Conservation (phyloP, 2,888 invertebrate species). For the Drosophila paracracens region DNA sequence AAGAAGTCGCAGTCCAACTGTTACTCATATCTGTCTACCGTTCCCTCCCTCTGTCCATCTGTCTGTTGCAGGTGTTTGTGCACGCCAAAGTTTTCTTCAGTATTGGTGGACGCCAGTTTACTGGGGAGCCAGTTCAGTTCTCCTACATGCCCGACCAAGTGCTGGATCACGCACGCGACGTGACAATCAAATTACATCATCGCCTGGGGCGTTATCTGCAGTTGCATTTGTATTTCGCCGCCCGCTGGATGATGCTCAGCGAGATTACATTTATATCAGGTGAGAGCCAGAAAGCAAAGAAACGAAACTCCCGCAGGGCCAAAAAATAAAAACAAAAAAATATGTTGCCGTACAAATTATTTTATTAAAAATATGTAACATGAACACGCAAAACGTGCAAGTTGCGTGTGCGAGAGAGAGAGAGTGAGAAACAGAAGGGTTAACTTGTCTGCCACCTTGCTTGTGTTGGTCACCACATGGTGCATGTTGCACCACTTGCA, state of each 20-base stretch:
- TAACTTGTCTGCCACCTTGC: slow-evolving; percentile 48
- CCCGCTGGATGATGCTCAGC: slow-evolving; percentile 93
- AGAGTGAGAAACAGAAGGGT: slow-evolving; percentile 44
- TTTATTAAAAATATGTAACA: slow-evolving; percentile 61
- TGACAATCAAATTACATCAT: slow-evolving; percentile 92
- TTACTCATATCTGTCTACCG: slow-evolving; percentile 39
- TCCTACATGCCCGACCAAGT: slow-evolving; percentile 91
- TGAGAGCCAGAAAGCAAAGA: slow-evolving; percentile 81
- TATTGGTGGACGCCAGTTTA: slow-evolving; percentile 90
- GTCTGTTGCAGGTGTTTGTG: slow-evolving; percentile 88
- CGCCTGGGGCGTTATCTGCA: slow-evolving; percentile 91
- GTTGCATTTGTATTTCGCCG: slow-evolving; percentile 91
- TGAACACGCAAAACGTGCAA: slow-evolving; percentile 41
- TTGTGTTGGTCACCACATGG: slow-evolving; percentile 48
- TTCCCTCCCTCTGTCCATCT: neutral
- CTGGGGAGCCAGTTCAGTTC: slow-evolving; percentile 90
- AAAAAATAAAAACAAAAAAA: neutral
- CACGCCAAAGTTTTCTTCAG: slow-evolving; percentile 92
- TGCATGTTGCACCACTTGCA: slow-evolving; percentile 44
- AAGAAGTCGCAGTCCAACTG: slow-evolving; percentile 27
- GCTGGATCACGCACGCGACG: slow-evolving; percentile 92
- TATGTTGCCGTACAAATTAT: slow-evolving; percentile 52
- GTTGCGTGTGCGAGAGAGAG: slow-evolving; percentile 9
- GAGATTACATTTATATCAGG: slow-evolving; percentile 94
- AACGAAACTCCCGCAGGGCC: slow-evolving; percentile 46